A percentile compares a stretch with the other conserved stretches of the same genome.
Conservation (phyloP, 2,888 invertebrate species). For the Drosophila phalerata region DNA sequence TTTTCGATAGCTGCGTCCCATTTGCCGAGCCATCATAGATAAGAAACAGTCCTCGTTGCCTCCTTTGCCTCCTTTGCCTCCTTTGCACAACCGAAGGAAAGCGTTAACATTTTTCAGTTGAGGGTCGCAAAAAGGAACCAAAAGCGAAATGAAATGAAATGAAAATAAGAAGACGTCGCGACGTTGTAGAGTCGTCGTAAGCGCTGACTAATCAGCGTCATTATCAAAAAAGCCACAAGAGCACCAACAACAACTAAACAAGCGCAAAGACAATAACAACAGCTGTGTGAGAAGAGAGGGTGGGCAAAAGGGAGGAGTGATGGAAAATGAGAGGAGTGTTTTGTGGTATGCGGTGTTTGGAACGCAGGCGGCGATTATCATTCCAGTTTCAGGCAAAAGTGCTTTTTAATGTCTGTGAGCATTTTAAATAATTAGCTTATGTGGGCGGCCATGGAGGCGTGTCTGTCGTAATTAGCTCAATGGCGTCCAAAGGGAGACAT, state of each 20-base stretch:
- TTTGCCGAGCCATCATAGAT: conserved; percentile 38
- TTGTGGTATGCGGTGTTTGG: conserved; percentile 3
- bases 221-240: conserved; percentile 64
- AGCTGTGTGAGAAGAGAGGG: conserved; percentile 5
- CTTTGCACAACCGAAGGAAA: background rate
- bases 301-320: no score
- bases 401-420: conserved; percentile 79
- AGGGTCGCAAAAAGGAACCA: conserved; percentile 9
- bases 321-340: background rate
- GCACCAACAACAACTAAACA: conserved; percentile 23
- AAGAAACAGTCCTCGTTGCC: conserved; percentile 36
- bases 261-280: conserved; percentile 48
- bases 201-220: conserved; percentile 78
- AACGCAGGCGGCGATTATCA: conserved; percentile 65
- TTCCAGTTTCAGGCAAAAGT: conserved; percentile 65
- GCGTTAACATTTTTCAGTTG: conserved; percentile 29
- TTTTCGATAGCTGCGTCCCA: conserved; percentile 36
- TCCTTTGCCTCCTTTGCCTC: background rate
- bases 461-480: conserved; percentile 59
- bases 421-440: conserved; percentile 79
- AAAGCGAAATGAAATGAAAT: conserved; percentile 21
- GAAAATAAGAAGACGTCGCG: conserved; percentile 56
- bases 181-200: conserved; percentile 67
- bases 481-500: conserved; percentile 58
- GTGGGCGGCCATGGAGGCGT: conserved; percentile 40